These are phyloP conservation scores for Pogonophryne albipinna DNA, from an alignment of 2,797 vertebrate species.

Conservation along the genomic window DNA sequence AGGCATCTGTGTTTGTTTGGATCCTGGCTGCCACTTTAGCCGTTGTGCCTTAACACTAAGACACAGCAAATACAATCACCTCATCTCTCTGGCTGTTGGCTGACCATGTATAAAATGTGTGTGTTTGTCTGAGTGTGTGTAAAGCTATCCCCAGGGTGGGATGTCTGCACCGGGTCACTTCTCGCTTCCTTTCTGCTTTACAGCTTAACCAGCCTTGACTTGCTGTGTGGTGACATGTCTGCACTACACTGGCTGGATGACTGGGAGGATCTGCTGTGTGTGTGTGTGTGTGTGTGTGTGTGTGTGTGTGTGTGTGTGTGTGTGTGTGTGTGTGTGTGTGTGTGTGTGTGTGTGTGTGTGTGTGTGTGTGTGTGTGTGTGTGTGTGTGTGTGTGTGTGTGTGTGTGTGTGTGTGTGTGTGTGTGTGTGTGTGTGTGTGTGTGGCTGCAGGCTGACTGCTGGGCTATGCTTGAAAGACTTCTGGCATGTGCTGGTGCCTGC, in stretches of 20 bases:
- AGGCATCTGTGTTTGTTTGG: slow-evolving; percentile 67
- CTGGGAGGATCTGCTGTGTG: slow-evolving; percentile 67
- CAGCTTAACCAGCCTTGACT: slow-evolving; percentile 93
- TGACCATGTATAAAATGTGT: slow-evolving; percentile 20
- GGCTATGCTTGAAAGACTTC: slow-evolving; percentile 96
- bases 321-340: slow-evolving; percentile 47
- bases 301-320: slow-evolving; percentile 38
- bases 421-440: slow-evolving; percentile 74
- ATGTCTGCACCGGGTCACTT: slow-evolving; percentile 90
- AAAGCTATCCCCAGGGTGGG: slow-evolving; percentile 79
- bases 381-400: slow-evolving; percentile 44
- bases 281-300: slow-evolving; percentile 33
- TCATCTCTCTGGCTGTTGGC: slow-evolving; percentile 6
- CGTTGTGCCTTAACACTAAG: slow-evolving; percentile 36
- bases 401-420: slow-evolving; percentile 37
- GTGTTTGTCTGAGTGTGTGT: slow-evolving; percentile 35
- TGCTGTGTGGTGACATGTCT: slow-evolving; percentile 94
- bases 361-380: slow-evolving; percentile 40
- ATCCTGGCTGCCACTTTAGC: slow-evolving; percentile 44
- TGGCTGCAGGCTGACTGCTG: slow-evolving; percentile 92
- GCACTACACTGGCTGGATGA: slow-evolving; percentile 86
- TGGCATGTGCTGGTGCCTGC: slow-evolving; percentile 95
- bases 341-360: slow-evolving; percentile 42
- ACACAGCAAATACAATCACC: slow-evolving; percentile 31
- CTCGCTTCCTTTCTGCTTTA: slow-evolving; percentile 80